Conservation (phyloP, 2,888 invertebrate genomes). For the Blastobasis lacticolella region DNA sequence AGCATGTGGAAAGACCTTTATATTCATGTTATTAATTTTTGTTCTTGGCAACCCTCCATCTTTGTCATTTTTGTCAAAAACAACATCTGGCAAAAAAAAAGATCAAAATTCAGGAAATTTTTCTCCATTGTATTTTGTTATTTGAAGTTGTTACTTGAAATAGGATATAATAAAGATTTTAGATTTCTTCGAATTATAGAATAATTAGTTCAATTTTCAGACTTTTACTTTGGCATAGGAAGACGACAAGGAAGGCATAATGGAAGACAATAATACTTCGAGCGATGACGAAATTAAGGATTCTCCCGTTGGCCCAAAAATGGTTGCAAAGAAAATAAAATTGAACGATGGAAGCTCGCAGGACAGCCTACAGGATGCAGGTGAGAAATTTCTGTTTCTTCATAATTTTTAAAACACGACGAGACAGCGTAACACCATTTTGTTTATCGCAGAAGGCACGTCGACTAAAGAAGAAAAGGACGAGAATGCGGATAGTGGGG, state of each 20-base stretch:
- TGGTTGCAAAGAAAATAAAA: slow-evolving; percentile 58
- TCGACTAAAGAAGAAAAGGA: slow-evolving; percentile 36
- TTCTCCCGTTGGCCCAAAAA: slow-evolving; percentile 40
- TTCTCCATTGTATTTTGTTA: slow-evolving; percentile 30
- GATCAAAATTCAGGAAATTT: slow-evolving; percentile 28
- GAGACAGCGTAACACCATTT: slow-evolving; percentile 27
- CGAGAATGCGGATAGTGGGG: slow-evolving; percentile 62
- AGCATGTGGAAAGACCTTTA: no score
- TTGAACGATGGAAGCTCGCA: slow-evolving; percentile 65
- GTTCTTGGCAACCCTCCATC: no score
- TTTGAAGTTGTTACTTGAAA: slow-evolving; percentile 1
- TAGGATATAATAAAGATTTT: slow-evolving; percentile 1
- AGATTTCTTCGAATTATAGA: slow-evolving; percentile 4
- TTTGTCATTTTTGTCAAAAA: slow-evolving; percentile 7
- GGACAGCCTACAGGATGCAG: slow-evolving; percentile 49
- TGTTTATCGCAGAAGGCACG: slow-evolving; percentile 27
- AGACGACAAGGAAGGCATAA: slow-evolving; percentile 29
- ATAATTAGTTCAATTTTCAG: background rate
- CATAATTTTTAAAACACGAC: background rate
- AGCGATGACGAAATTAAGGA: slow-evolving; percentile 59
- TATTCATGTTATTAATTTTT: no score
- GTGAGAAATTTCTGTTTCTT: slow-evolving; percentile 21
- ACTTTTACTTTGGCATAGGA: background rate
- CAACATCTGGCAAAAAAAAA: slow-evolving; percentile 24
- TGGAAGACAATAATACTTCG: slow-evolving; percentile 62